Conservation (phyloP, 2,113 vertebrate species). For the Hymenochirus boettgeri region DNA sequence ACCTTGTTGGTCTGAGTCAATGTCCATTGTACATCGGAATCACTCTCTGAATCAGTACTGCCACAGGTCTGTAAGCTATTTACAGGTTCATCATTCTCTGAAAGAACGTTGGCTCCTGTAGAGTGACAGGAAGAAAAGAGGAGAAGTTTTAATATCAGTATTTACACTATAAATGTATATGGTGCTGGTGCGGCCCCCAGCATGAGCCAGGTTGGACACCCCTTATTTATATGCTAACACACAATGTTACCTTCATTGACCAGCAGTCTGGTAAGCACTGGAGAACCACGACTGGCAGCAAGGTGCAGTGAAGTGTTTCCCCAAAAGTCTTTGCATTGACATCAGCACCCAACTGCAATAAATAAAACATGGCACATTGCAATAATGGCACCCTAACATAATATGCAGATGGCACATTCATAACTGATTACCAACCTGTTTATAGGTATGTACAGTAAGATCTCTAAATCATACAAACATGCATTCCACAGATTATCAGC, state of each 20-base stretch:
- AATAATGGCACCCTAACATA: too few relatives aligned
- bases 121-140: background rate
- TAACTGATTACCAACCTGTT: too few relatives aligned
- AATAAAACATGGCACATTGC: too few relatives aligned
- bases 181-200: too few relatives aligned
- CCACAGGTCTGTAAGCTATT: conserved; percentile 59
- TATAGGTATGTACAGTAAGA: too few relatives aligned
- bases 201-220: too few relatives aligned
- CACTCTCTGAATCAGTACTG: conserved; percentile 54
- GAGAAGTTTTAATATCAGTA: too few relatives aligned
- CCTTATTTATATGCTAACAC: too few relatives aligned
- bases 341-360: conserved; percentile 84
- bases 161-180: too few relatives aligned
- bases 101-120: conserved; percentile 76
- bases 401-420: too few relatives aligned
- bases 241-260: conserved; percentile 86
- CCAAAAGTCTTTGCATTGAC: conserved; percentile 80
- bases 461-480: too few relatives aligned
- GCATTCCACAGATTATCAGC: too few relatives aligned
- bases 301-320: conserved; percentile 90
- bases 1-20: conserved; percentile 43
- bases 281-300: conserved; percentile 83
- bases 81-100: conserved; percentile 88
- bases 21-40: conserved; percentile 51
- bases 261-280: conserved; percentile 86